Percentiles rank a stretch among this genome's conserved stretches.
These are phyloP conservation scores for Polyodon spathula DNA, from an alignment of 2,113 vertebrate genomes.

Conservation along the genomic window DNA sequence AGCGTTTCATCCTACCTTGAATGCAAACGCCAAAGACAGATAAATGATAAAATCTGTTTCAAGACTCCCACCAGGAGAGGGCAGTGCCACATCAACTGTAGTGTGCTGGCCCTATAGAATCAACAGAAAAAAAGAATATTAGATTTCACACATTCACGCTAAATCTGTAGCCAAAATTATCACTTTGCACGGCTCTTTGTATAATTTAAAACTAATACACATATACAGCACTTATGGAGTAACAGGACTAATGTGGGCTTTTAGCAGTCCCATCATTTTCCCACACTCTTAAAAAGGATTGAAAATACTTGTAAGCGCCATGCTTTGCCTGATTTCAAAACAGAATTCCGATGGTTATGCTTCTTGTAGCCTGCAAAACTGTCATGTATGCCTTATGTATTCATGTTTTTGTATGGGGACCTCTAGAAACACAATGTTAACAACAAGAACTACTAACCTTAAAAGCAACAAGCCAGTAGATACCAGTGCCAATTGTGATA, in stretches of 20 bases:
- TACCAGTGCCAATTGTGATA: constrained; percentile 21
- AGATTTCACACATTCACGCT: constrained; percentile 31
- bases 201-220: no score
- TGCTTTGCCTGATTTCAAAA: no score
- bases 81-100: constrained; percentile 35
- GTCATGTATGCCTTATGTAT: background rate
- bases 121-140: background rate
- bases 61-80: constrained; percentile 36
- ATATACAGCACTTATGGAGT: no score
- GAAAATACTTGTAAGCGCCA: no score
- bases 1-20: constrained; percentile 28
- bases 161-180: constrained; percentile 26
- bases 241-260: no score
- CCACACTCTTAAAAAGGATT: no score
- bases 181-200: no score
- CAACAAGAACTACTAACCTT: constrained; percentile 11
- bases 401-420: background rate
- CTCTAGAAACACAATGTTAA: background rate
- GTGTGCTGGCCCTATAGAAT: constrained; percentile 29
- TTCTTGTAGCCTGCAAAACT: constrained; percentile 12
- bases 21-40: constrained; percentile 24
- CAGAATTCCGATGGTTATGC: background rate
- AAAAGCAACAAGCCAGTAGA: constrained; percentile 29
- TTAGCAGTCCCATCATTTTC: no score
- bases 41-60: constrained; percentile 37